Evolutionary conservation across 2,113 vertebrate species (phyloP).

Genomic region (Epinephelus cyanopodus): DNA sequence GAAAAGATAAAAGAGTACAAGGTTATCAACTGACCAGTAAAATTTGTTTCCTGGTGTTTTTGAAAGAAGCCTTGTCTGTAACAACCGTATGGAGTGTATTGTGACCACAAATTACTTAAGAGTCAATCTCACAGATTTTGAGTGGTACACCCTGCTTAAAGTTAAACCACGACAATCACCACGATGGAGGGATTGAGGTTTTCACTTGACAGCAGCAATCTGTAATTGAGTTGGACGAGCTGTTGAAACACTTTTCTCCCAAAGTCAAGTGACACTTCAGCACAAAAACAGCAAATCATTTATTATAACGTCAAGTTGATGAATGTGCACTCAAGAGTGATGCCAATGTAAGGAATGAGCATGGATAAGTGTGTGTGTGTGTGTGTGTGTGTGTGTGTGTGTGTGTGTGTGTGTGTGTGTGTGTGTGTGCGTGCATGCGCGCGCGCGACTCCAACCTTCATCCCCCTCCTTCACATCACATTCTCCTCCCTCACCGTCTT

Average conservation of each 20-base stretch:
- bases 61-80: no score
- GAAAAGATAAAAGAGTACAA: no score
- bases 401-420: constrained; percentile 18
- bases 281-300: not conserved
- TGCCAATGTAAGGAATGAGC: constrained; percentile 14
- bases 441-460: constrained; percentile 7
- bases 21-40: no score
- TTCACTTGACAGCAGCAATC: not conserved
- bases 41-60: no score
- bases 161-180: not conserved
- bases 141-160: no score
- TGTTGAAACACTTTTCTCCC: not conserved
- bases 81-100: no score
- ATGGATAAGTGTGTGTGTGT: constrained; percentile 17
- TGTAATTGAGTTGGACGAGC: constrained; percentile 8
- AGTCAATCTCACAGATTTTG: no score
- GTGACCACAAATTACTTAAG: no score
- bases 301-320: constrained; percentile 20
- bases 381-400: constrained; percentile 39
- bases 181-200: not conserved
- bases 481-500: constrained; percentile 58
- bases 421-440: constrained; percentile 39
- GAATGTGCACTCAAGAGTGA: constrained; percentile 40
- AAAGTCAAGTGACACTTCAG: constrained; percentile 44
- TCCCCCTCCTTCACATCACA: constrained; percentile 36